Base-by-base conservation (phyloP, 1,140 invertebrate genomes). In the Ceratina calcarata region DNA sequence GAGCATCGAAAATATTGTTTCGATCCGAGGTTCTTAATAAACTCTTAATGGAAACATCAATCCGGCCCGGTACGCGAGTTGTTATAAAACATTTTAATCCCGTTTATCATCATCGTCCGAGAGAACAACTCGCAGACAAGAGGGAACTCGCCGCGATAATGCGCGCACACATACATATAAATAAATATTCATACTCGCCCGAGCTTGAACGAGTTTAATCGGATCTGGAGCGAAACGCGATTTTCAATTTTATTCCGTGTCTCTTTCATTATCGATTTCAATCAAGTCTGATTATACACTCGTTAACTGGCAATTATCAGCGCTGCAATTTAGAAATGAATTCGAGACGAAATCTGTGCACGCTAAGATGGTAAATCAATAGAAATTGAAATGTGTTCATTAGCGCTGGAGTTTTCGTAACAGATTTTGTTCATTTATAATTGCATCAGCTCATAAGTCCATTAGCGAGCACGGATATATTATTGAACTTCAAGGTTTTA, bases 111-210 rank as follows among this genome's bases (percentile, higher is more conserved):
- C 16, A 16, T 69, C 16, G 67, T 58, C 32, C 10, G 55, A 37
- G 53, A 13, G 27, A 53, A 16, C 12, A 12, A 12, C 12, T 15
- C 12, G 16, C 12, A 53, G 51, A 53, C 12, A 53, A 16, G 16
- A 12, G 13, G 51, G 20, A 8, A 27, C 12, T 15, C 24, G 6
- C 10, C 57, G 15, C 57, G 75, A 53, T 77, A 70, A 70, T 51
- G n/a, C 32, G 32, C 32, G 32, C 32, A 37, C 32, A 37, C 18
- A 62, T 53, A 24, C 13, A 3, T 1, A 2, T 10, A 62, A 53
- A 78, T 71, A 78, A 78, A 78, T 78, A 78, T 78, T 70, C 75
- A 78, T 78, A 70, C 7, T 3, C 24, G 57, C 24, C n/a, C 7
- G 4, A 15, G n/a, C 62, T 37, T 62, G n/a, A n/a, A 24, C n/a